Conservation (phyloP, 2,797 vertebrate species). For the Numenius phaeopus region DNA sequence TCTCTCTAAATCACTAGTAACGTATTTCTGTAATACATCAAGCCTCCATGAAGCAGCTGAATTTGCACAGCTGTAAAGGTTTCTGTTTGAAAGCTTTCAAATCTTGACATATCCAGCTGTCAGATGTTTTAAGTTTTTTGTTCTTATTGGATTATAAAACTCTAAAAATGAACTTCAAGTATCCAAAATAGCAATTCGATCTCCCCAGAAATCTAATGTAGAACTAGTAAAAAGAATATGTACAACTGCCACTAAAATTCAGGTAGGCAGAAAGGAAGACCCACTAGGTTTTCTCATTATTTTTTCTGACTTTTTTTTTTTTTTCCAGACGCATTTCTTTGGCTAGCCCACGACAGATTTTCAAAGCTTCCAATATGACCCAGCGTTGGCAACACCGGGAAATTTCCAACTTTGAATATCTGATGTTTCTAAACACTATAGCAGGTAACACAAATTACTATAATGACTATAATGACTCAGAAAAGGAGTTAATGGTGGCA, state of each 20-base stretch:
- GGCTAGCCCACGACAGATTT: conserved; percentile 94
- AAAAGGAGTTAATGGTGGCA: not conserved
- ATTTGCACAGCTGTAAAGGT: conserved; percentile 49
- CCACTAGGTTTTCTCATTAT: not conserved
- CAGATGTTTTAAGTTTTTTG: conserved; percentile 27
- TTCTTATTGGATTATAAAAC: conserved; percentile 13
- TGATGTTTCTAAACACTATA: conserved; percentile 96
- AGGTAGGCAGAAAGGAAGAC: not conserved
- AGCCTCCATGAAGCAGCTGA: not conserved
- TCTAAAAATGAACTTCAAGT: conserved; percentile 34
- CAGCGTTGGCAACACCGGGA: conserved; percentile 98
- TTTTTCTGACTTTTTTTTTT: not conserved
- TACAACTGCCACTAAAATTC: not conserved
- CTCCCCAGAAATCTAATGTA: not conserved
- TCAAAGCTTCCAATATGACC: conserved; percentile 97
- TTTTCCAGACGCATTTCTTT: conserved; percentile 90
- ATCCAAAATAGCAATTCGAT: not conserved
- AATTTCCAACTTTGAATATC: conserved; percentile 97
- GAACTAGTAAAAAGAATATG: not conserved
- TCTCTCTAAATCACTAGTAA: conserved; percentile 40
- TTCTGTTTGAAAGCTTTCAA: conserved; percentile 41
- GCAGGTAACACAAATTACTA: conserved; percentile 78
- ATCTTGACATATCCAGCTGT: conserved; percentile 25
- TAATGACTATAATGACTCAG: not conserved
- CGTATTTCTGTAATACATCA: conserved; percentile 29